Conservation (phyloP, 1,140 invertebrate species). For the Xylocopa sonorina region DNA sequence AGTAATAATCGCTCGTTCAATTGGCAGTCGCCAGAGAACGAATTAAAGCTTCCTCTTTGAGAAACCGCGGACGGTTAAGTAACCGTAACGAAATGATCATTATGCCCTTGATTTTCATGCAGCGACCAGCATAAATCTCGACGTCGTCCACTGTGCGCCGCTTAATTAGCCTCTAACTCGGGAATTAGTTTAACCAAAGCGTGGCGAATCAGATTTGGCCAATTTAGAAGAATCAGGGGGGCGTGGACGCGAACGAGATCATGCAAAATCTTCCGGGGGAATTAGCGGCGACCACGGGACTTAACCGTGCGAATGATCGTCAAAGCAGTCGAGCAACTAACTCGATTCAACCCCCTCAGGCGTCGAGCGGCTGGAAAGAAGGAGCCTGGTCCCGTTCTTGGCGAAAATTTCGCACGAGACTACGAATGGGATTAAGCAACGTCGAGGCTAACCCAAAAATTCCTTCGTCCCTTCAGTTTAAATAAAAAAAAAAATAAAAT, state of each 20-base stretch:
- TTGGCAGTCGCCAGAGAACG: no score
- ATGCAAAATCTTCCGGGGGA: conserved; percentile 15
- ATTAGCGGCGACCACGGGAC: conserved; percentile 21
- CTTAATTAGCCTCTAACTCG: conserved; percentile 8
- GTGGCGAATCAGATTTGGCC: conserved; percentile 25
- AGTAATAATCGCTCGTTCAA: no score
- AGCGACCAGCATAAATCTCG: conserved; percentile 1
- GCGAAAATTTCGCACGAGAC: conserved; percentile 8
- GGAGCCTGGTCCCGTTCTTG: neutral
- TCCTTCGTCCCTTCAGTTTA: no score
- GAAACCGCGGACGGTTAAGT: no score
- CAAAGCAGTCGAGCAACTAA: conserved; percentile 15
- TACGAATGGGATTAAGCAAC: no score
- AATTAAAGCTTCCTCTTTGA: no score
- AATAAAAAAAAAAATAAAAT: no score
- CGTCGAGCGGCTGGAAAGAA: neutral
- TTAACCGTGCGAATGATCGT: conserved; percentile 16
- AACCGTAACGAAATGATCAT: no score
- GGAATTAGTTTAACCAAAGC: conserved; percentile 20
- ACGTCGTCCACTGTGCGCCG: neutral
- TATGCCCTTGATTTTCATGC: no score
- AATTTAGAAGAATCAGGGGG: conserved; percentile 29
- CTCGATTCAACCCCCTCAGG: neutral
- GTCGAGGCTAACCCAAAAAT: no score
- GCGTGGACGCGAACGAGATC: neutral